Evolutionary conservation across 1,140 invertebrate species (phyloP).

Genomic region (Leucophenga varia): DNA sequence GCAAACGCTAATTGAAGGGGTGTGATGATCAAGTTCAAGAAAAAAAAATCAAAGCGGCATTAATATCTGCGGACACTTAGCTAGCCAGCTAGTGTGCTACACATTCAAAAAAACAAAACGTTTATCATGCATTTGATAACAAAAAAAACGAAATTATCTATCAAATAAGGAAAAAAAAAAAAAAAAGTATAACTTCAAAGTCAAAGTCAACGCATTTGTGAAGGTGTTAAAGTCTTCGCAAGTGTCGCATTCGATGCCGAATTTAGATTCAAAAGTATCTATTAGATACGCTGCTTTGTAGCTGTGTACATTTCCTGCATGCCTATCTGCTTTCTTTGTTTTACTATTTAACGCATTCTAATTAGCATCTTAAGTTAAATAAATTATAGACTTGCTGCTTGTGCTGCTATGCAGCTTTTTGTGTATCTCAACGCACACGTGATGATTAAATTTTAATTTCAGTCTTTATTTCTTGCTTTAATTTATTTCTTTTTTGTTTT

Average conservation of each 20-base stretch:
- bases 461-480: constrained; percentile 15
- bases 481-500: background rate
- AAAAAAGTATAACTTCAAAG: background rate
- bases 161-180: too few relatives aligned
- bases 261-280: too few relatives aligned
- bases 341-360: constrained; percentile 34
- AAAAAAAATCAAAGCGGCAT: too few relatives aligned
- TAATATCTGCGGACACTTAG: too few relatives aligned
- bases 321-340: constrained; percentile 35
- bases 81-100: too few relatives aligned
- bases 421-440: constrained; percentile 47
- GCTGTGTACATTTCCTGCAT: too few relatives aligned
- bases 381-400: constrained; percentile 24
- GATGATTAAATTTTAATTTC: constrained; percentile 54
- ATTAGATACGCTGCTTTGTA: too few relatives aligned
- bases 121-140: constrained; percentile 50
- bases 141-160: constrained; percentile 12
- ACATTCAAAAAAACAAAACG: constrained; percentile 48
- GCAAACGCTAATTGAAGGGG: constrained; percentile 38
- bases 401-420: background rate
- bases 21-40: constrained; percentile 31
- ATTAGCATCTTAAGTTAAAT: constrained; percentile 35
- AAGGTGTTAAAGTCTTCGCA: constrained; percentile 46
- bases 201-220: background rate
- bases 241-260: constrained; percentile 30